Evolutionary conservation across 2,113 vertebrate species (phyloP).

Genomic region (Haemorhous mexicanus): DNA sequence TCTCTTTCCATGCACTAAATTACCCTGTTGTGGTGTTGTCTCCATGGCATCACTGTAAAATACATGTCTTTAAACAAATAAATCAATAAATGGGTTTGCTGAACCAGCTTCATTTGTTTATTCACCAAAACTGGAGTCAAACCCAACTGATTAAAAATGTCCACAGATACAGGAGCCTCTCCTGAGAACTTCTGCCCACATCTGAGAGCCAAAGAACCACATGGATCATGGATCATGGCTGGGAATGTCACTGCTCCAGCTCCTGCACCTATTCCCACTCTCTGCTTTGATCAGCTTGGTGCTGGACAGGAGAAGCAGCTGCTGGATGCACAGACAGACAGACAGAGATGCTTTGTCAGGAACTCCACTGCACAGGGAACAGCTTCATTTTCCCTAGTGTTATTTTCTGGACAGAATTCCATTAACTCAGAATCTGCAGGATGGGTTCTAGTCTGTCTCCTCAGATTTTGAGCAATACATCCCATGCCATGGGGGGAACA

Average conservation of each 20-base stretch:
- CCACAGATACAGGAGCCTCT: neutral
- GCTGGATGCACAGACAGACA: neutral
- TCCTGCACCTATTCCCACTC: fast-evolving
- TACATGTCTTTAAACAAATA: neutral
- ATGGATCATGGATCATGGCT: fast-evolving
- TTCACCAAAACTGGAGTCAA: neutral
- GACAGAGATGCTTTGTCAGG: neutral
- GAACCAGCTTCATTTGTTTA: slow-evolving; percentile 18
- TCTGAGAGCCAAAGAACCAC: neutral
- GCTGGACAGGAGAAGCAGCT: neutral
- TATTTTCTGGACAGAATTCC: neutral
- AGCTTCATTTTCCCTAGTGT: neutral
- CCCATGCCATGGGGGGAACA: neutral
- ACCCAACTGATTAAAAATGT: neutral
- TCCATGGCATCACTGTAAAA: slow-evolving; percentile 29
- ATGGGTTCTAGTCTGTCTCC: neutral
- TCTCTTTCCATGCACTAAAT: neutral
- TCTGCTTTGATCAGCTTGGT: neutral
- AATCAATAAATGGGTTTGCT: slow-evolving; percentile 41
- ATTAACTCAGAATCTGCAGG: neutral
- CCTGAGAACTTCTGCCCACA: neutral
- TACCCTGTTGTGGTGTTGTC: neutral
- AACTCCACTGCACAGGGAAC: neutral
- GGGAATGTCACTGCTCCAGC: fast-evolving
- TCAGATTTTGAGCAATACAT: neutral